phyloP scores from a whole-genome alignment of 2,113 vertebrate species.

The Phalacrocorax brasilianus region DNA sequence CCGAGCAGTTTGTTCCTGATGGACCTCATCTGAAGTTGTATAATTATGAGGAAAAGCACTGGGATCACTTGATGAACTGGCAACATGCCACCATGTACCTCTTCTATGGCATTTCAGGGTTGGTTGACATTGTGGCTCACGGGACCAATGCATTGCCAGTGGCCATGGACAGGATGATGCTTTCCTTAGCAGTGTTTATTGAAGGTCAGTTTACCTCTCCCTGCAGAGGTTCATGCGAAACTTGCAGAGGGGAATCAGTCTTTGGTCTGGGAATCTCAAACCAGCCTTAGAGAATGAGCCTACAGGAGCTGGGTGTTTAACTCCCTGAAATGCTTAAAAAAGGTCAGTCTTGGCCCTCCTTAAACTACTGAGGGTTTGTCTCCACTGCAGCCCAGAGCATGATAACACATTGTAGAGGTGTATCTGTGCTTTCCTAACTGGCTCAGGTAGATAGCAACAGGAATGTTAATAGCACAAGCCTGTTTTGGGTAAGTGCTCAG shows the following conservation, averaged over 20 bases:
- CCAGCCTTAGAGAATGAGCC: neutral
- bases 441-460: neutral
- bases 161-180: slow-evolving; percentile 83
- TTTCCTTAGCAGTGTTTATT: slow-evolving; percentile 88
- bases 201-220: slow-evolving; percentile 79
- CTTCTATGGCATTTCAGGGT: slow-evolving; percentile 86
- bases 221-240: neutral
- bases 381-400: neutral
- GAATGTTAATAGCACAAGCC: neutral
- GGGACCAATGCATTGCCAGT: slow-evolving; percentile 77
- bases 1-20: slow-evolving; percentile 82
- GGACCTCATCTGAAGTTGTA: slow-evolving; percentile 86
- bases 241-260: neutral
- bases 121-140: slow-evolving; percentile 80
- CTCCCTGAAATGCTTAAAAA: neutral
- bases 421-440: neutral
- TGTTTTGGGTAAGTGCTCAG: neutral
- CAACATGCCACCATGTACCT: slow-evolving; percentile 96
- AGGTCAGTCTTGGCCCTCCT: neutral
- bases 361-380: neutral
- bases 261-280: neutral
- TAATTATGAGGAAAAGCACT: slow-evolving; percentile 80
- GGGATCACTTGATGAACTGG: slow-evolving; percentile 88
- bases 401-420: rapidly evolving
- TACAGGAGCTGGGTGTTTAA: neutral